Conservation (phyloP, 2,797 vertebrate species). For the Knipowitschia caucasica region DNA sequence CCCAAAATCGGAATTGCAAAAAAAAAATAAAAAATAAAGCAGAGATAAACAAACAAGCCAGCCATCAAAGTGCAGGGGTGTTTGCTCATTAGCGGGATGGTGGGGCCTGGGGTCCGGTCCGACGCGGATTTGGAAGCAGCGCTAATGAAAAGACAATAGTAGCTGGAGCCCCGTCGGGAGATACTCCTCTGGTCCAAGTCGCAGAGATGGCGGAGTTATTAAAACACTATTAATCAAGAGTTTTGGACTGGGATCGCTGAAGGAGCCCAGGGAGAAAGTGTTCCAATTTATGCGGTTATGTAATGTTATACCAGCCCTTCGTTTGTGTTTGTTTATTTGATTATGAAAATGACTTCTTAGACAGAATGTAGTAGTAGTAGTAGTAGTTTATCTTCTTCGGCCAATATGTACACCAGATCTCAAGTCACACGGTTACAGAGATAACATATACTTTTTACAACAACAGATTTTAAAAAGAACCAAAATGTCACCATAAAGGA, state of each 20-base stretch:
- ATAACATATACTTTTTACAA: too few species aligned
- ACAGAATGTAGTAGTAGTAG: too few species aligned
- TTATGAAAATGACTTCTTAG: too few species aligned
- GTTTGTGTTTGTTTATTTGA: background rate
- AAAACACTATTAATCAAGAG: conserved; percentile 64
- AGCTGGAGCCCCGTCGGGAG: conserved; percentile 57
- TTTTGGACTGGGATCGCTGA: conserved; percentile 42
- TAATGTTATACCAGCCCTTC: conserved; percentile 19
- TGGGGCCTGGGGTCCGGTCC: conserved; percentile 48
- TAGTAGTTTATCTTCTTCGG: too few species aligned
- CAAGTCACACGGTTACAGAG: too few species aligned
- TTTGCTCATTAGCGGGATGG: conserved; percentile 64
- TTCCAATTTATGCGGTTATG: background rate
- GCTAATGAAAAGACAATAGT: conserved; percentile 71
- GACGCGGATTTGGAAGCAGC: conserved; percentile 53
- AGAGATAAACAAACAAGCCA: conserved; percentile 38
- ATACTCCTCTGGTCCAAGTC: conserved; percentile 24
- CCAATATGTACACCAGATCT: too few species aligned
- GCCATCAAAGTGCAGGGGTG: conserved; percentile 58
- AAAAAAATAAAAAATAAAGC: conserved; percentile 29
- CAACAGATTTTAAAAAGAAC: too few species aligned
- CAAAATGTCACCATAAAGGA: too few species aligned
- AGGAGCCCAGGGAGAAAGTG: conserved; percentile 13
- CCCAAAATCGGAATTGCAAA: conserved; percentile 1
- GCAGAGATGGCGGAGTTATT: conserved; percentile 48